phyloP scores from a whole-genome alignment of 1,140 invertebrate species.

The Dysdera silvatica region DNA sequence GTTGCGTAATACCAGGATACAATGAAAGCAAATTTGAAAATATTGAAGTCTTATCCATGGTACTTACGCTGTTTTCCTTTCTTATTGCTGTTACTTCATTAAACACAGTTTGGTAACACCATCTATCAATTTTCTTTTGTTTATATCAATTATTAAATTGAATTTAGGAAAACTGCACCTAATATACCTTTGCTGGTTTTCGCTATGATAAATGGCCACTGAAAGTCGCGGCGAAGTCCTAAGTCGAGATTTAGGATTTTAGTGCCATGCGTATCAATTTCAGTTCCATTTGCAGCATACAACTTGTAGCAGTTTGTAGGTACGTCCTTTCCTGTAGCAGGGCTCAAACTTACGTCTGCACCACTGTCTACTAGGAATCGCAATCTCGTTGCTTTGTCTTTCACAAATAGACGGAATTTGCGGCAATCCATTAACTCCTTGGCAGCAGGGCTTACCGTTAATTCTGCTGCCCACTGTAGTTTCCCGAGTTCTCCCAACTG shows the following conservation, averaged over 20 bases:
- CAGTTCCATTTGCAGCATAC: constrained; percentile 2
- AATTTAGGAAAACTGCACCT: not conserved
- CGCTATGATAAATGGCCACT: constrained; percentile 8
- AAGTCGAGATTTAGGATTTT: not conserved
- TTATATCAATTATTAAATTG: not conserved
- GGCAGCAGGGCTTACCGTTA: not conserved
- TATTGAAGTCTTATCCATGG: not conserved
- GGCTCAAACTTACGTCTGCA: not conserved
- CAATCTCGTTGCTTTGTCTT: not conserved
- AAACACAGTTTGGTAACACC: not conserved
- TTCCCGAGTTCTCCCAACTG: not conserved
- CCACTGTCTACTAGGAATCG: not conserved
- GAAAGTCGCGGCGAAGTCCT: not conserved
- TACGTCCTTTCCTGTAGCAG: not conserved
- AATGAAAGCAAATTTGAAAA: not conserved
- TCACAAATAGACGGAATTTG: not conserved
- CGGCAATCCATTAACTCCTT: not conserved
- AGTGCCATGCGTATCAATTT: not conserved
- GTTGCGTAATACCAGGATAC: not conserved
- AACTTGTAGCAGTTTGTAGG: not conserved
- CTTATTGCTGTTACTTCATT: not conserved
- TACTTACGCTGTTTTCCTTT: not conserved
- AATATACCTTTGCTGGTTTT: constrained; percentile 1
- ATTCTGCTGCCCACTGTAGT: not conserved
- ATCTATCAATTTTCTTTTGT: constrained; percentile 1